Evolutionary conservation across 2,113 vertebrate genomes (phyloP).

Genomic region (Ovis canadensis): DNA sequence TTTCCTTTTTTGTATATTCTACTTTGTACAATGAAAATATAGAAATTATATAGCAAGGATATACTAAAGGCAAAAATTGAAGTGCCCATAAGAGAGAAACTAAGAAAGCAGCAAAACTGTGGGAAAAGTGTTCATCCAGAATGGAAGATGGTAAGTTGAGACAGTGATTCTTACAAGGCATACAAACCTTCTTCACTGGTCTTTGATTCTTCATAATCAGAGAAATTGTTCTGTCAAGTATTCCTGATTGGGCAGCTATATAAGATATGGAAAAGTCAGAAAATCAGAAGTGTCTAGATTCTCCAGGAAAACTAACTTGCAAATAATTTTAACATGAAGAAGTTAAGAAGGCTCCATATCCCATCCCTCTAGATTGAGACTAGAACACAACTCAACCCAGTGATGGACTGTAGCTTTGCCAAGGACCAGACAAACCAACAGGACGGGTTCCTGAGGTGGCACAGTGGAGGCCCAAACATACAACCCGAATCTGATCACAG

Average conservation of each 20-base stretch:
- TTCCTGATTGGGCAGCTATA: conserved; percentile 91
- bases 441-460: accelerated
- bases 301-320: not conserved
- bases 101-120: not conserved
- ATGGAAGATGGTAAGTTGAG: not conserved
- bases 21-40: not conserved
- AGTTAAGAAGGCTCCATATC: not conserved
- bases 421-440: not conserved
- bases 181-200: conserved; percentile 86
- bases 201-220: conserved; percentile 88
- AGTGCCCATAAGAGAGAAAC: not conserved
- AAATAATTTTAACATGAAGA: not conserved
- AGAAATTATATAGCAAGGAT: not conserved
- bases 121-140: not conserved
- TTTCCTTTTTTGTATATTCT: not conserved
- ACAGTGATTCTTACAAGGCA: not conserved
- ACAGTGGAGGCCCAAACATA: not conserved
- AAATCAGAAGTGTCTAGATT: not conserved
- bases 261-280: conserved; percentile 37
- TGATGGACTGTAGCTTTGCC: not conserved
- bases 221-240: conserved; percentile 91
- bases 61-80: not conserved
- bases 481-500: not conserved
- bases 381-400: not conserved
- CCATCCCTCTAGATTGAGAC: not conserved